Evolutionary conservation across 2,797 vertebrate genomes (phyloP).

Genomic region (Loriculus beryllinus): DNA sequence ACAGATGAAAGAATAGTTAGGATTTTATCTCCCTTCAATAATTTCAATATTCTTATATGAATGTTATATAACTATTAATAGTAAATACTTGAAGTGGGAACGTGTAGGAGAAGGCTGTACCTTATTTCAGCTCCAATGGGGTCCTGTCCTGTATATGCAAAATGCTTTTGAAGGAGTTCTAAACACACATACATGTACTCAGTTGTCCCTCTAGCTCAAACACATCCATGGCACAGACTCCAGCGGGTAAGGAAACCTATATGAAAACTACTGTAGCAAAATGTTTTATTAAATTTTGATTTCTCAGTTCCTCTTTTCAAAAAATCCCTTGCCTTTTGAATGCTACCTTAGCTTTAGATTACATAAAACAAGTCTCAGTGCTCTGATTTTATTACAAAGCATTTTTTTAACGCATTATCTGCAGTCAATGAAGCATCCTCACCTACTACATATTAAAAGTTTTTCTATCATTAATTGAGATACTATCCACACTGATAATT

Average conservation of each 20-base stretch:
- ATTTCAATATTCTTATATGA: background rate
- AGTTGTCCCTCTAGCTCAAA: background rate
- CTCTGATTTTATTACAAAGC: background rate
- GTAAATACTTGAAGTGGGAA: background rate
- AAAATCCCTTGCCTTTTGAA: background rate
- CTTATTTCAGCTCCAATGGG: background rate
- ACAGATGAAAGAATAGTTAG: background rate
- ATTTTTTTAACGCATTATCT: background rate
- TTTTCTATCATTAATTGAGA: background rate
- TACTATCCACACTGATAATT: background rate
- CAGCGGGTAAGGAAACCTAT: background rate
- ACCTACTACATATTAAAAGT: background rate
- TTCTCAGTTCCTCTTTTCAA: background rate
- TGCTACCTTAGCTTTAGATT: background rate
- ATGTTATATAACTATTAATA: background rate
- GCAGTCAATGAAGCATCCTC: background rate
- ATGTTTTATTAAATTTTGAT: background rate
- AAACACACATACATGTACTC: background rate
- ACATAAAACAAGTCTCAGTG: background rate
- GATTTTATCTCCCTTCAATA: background rate
- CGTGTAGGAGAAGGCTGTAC: background rate
- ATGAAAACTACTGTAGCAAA: background rate
- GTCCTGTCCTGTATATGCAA: background rate
- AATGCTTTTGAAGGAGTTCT: background rate
- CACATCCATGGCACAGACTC: background rate